phyloP scores from a whole-genome alignment of 2,797 vertebrate species.

The Odontamblyopus lacepedii region DNA sequence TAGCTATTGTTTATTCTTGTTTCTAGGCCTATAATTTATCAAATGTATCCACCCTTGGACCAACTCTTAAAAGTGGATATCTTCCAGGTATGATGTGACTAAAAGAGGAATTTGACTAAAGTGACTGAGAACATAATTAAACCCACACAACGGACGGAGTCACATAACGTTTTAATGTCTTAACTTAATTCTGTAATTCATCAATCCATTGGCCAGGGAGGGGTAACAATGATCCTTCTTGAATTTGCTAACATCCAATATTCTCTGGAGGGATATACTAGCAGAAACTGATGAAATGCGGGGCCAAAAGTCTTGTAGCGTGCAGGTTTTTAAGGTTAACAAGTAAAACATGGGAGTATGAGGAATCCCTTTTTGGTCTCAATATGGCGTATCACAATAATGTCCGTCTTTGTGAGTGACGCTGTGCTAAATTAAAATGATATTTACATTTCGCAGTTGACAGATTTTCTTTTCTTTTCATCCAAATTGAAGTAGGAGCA shows the following conservation, averaged over 20 bases:
- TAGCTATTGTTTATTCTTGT: conserved; percentile 5
- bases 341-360: conserved; percentile 44
- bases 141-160: conserved; percentile 32
- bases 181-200: conserved; percentile 3
- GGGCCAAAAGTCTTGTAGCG: conserved; percentile 21
- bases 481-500: conserved; percentile 12
- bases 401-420: conserved; percentile 39
- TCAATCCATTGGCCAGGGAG: conserved; percentile 26
- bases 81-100: conserved; percentile 65
- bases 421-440: conserved; percentile 37
- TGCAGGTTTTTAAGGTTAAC: conserved; percentile 32
- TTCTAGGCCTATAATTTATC: background rate
- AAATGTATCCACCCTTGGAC: conserved; percentile 39
- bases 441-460: conserved; percentile 34
- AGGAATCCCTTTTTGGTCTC: conserved; percentile 41
- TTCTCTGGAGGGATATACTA: conserved; percentile 7
- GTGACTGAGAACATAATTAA: conserved; percentile 32
- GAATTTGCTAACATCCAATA: conserved; percentile 32
- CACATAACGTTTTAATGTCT: conserved; percentile 7
- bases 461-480: conserved; percentile 27
- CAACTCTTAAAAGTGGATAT: conserved; percentile 54
- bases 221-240: conserved; percentile 13
- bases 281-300: conserved; percentile 23
- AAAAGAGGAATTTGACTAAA: conserved; percentile 60
- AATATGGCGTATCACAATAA: conserved; percentile 51